Evolutionary conservation across 2,113 vertebrate species (phyloP), one percentile per base, ranked within the genome.

Genomic region (Desmodus rotundus): DNA sequence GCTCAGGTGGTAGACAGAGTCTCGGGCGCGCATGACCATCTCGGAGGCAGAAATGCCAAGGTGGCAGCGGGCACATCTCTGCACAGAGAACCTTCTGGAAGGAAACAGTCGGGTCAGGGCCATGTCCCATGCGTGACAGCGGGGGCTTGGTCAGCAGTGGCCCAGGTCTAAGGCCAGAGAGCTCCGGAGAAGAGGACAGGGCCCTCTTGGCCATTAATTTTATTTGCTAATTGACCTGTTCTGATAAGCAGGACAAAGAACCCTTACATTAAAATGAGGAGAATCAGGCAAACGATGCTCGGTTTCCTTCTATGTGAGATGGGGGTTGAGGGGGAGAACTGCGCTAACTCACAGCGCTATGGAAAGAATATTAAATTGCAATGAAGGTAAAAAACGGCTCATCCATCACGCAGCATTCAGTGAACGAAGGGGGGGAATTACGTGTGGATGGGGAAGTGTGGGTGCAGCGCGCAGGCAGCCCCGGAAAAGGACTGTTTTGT

Each of bases 51-150:
- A 99, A 96, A 99, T 99, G 97, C 99, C 99, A 98, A 99, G 99
- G 99, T 99, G 99, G 99, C 99, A 99, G 98, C 99, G 99, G 98
- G 99, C 99, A 99, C 99, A 99, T 99, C 99, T 99, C 99, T 99
- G 99, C 99, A 99, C 99, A 97, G 99, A 99, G 99, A 99, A 99
- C 99, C 99, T 99, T 99, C 99, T 99, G 99, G 98, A 99, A 99
- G 99, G 97, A 98, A 98, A 98, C 72, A 81, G 95, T 22, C 19
- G 36, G 67, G 95, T 97, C 81, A 97, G 97, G 56, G 78, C n/a
- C n/a, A n/a, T n/a, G n/a, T 76, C 63, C 36, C 65, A 50, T 52
- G 22, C 2, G 0, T 4, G 22, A 38, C 5, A 19, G 52, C 41
- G 14, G 47, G 67, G n/a, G 12, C 31, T 80, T 17, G 43, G 61